A percentile compares a stretch with the other conserved stretches of the same genome.
Evolutionary conservation across 1,140 invertebrate genomes (phyloP).

Genomic region (Ladona fulva): DNA sequence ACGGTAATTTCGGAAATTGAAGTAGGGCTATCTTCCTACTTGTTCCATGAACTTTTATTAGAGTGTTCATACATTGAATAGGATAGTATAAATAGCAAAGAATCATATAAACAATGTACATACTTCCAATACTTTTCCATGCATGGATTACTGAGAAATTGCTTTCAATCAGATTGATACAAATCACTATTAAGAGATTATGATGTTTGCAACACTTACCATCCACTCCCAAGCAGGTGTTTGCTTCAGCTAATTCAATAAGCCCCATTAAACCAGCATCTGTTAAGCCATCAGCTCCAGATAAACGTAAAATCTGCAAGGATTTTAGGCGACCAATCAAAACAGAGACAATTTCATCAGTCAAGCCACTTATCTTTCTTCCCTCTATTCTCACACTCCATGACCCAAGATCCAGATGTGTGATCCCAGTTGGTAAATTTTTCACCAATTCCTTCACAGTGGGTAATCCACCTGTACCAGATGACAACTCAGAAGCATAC

Average conservation of each 20-base stretch:
- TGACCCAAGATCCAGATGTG: neutral
- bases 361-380: neutral
- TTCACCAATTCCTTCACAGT: neutral
- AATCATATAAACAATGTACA: no score
- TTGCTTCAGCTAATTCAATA: neutral
- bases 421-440: neutral
- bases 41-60: no score
- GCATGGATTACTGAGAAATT: no score
- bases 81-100: no score
- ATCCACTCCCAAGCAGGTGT: neutral
- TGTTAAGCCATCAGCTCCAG: neutral
- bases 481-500: neutral
- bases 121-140: no score
- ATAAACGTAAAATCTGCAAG: neutral
- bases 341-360: neutral
- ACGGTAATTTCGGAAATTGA: no score
- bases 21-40: no score
- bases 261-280: neutral
- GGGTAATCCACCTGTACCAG: neutral
- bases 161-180: no score
- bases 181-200: no score
- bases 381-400: neutral
- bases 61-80: no score
- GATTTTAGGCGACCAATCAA: neutral
- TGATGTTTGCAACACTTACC: neutral